Percentiles rank a stretch among this genome's conserved stretches.
Evolutionary conservation across 2,113 vertebrate species (phyloP).

Genomic region (Rousettus leschenaultii): DNA sequence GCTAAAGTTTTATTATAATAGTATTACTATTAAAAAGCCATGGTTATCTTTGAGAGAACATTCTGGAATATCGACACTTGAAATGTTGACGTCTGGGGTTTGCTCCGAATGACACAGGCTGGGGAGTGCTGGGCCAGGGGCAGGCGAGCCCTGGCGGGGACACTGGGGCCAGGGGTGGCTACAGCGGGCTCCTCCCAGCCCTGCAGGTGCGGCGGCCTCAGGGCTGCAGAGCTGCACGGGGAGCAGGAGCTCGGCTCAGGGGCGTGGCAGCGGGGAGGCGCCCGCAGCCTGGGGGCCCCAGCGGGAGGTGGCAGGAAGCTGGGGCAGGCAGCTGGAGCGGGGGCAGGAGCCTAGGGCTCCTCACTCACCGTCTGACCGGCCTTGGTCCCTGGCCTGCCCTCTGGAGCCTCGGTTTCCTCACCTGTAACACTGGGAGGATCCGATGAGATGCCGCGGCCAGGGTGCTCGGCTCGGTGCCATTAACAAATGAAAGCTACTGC

Average conservation of each 20-base stretch:
- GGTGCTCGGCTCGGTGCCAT: fast-evolving
- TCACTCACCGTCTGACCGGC: not conserved
- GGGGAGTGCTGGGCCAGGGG: not conserved
- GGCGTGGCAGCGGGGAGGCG: not conserved
- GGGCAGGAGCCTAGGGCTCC: not conserved
- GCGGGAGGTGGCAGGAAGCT: not conserved
- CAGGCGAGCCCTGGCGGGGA: fast-evolving
- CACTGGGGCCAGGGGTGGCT: fast-evolving
- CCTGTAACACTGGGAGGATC: too few species aligned
- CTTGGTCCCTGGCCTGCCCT: not conserved
- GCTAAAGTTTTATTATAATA: too few species aligned
- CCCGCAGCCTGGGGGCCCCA: not conserved
- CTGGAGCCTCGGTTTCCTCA: not conserved
- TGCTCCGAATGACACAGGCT: not conserved
- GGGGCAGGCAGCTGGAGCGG: not conserved
- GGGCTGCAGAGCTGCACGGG: too few species aligned
- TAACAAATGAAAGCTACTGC: fast-evolving
- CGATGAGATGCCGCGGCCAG: fast-evolving
- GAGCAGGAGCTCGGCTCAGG: not conserved
- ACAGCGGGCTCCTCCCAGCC: fast-evolving
- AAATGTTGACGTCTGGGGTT: not conserved
- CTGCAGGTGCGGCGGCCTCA: not conserved
- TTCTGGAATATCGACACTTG: not conserved
- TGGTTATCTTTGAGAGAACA: not conserved
- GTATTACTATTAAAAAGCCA: not conserved